Evolutionary conservation across 2,797 vertebrate genomes (phyloP).

Genomic region (Pelobates cultripes): DNA sequence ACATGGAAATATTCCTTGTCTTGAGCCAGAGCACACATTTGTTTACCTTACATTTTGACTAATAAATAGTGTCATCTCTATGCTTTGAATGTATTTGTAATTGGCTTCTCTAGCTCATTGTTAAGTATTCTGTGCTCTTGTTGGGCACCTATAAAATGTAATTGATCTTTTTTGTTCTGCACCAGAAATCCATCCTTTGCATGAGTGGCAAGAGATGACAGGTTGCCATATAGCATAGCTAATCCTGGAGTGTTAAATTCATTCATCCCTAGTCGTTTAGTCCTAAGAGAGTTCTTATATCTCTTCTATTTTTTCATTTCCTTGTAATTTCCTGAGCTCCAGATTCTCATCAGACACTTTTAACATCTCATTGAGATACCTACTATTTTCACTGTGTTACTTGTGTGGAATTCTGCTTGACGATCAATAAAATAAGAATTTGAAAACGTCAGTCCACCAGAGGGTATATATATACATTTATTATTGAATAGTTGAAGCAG

Average conservation of each 20-base stretch:
- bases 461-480: too few species aligned
- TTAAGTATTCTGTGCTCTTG: background rate
- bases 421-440: background rate
- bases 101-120: background rate
- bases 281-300: background rate
- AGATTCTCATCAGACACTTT: background rate
- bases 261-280: background rate
- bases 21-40: too few species aligned
- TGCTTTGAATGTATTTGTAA: background rate
- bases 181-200: background rate
- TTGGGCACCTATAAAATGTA: background rate
- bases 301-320: slow-evolving; percentile 2
- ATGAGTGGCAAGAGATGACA: background rate
- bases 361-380: background rate
- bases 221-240: background rate
- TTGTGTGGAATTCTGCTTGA: background rate
- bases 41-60: too few species aligned
- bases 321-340: background rate
- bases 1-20: too few species aligned
- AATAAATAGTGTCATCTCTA: too few species aligned
- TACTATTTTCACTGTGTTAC: background rate
- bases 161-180: background rate
- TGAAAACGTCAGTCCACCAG: background rate
- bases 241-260: background rate
- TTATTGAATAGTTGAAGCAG: too few species aligned